phyloP scores from a whole-genome alignment of 2,888 invertebrate species.

The Pammene fasciana region DNA sequence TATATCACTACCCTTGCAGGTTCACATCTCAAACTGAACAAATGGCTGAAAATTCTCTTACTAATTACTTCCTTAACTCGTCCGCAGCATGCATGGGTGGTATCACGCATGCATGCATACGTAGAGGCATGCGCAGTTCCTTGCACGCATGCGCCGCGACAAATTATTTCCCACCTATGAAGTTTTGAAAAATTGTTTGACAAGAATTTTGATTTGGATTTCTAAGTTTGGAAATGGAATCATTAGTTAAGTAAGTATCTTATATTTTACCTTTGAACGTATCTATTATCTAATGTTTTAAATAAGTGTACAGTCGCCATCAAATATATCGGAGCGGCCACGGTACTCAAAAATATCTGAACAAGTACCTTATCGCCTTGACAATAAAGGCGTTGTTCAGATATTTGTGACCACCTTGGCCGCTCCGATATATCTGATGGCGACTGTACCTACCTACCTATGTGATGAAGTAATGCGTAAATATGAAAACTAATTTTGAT shows the following conservation, averaged over 20 bases:
- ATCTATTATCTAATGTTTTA: too few relatives aligned
- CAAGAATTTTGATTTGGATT: conserved; percentile 35
- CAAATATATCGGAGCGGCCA: too few relatives aligned
- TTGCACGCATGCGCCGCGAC: conserved; percentile 13
- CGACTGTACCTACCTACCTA: too few relatives aligned
- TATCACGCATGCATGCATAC: conserved; percentile 18
- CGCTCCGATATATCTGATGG: too few relatives aligned
- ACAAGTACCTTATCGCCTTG: too few relatives aligned
- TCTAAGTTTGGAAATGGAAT: conserved; percentile 17
- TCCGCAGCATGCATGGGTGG: conserved; percentile 6
- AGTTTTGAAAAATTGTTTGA: conserved; percentile 26
- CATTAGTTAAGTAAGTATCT: background rate
- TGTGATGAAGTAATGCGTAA: too few relatives aligned
- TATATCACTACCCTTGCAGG: background rate
- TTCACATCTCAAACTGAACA: background rate
- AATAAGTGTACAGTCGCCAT: too few relatives aligned
- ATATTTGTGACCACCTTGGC: too few relatives aligned
- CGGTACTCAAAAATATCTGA: too few relatives aligned
- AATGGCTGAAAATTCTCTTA: conserved; percentile 1
- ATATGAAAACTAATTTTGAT: too few relatives aligned
- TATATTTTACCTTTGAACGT: background rate
- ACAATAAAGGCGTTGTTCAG: too few relatives aligned
- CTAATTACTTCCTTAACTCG: conserved; percentile 22
- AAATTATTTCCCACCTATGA: conserved; percentile 30
- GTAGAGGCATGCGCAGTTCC: conserved; percentile 25